phyloP scores from a whole-genome alignment of 2,113 vertebrate genomes.

The Chitala chitala region DNA sequence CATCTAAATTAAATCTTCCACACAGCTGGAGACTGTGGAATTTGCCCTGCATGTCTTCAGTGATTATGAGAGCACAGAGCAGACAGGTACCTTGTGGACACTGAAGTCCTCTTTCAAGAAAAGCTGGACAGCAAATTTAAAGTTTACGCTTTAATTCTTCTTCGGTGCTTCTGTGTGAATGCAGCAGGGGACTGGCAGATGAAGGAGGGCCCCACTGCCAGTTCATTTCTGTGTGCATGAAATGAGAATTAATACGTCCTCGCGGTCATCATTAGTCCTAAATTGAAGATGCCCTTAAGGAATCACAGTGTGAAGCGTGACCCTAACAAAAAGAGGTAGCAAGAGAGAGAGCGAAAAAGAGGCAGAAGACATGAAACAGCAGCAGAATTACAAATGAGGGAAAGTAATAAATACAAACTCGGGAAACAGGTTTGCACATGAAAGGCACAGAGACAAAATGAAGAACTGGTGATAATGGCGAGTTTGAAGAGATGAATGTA shows the following conservation, averaged over 20 bases:
- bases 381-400: not conserved
- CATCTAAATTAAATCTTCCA: slow-evolving; percentile 15
- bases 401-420: not conserved
- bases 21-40: not conserved
- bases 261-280: slow-evolving; percentile 6
- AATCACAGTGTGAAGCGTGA: not conserved
- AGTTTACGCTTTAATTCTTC: not conserved
- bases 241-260: slow-evolving; percentile 6
- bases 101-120: not conserved
- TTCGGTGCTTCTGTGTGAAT: not conserved
- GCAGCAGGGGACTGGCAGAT: not conserved
- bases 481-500: too few relatives aligned
- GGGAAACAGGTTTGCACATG: not conserved
- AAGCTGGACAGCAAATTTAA: not conserved
- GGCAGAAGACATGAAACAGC: not conserved
- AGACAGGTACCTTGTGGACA: not conserved
- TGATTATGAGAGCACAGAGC: not conserved
- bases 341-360: not conserved
- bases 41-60: not conserved
- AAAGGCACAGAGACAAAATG: too few relatives aligned
- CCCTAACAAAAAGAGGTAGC: not conserved
- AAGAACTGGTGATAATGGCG: too few relatives aligned
- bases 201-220: not conserved
- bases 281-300: not conserved
- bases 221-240: not conserved